Base-by-base conservation (phyloP, 2,888 invertebrate genomes). In the Xanthostigma xanthostigma region DNA sequence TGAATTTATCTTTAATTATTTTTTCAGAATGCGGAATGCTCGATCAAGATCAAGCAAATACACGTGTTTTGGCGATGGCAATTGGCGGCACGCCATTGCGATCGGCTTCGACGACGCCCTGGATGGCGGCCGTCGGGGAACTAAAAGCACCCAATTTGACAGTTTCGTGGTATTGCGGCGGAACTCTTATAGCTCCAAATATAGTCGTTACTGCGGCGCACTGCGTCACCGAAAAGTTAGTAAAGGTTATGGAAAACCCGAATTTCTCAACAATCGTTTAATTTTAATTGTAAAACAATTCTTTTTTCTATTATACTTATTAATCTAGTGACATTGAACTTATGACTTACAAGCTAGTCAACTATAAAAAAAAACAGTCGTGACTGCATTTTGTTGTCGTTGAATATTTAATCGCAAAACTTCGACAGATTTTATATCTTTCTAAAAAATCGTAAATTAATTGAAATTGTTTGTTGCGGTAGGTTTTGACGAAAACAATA, bases 201-300 rank as follows among this genome's bases (percentile, higher is more conserved):
- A 49, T 51, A 8, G 55, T 58, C 9, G 48, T 57, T 13, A 59
- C 59, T 12, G 58, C 59, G 8, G 57, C 58, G 12, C 58, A 59
- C 44, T 59, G 59, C 49, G 51, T 51, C n/a, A 50, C 50, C 34
- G 48, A 52, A 33, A 53, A 55, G 56, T 57, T 50, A 49, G 27
- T 33, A 34, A 10, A 35, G 3, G 36, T 41, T 34, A 36, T 9
- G 6, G 14, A 37, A 27, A 17, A 10, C 41, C 41, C 10, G 13
- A 35, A 27, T 13, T 39, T 12, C 8, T 3, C 13, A 3, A 39
- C 8, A 39, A 39, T 12, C 2, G 4, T 12, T 12, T 12, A 2
- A 38, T 12, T 13, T 12, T 12, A 12, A 39, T 27, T 27, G 27
- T 27, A 27, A 3, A 27, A 27, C 27, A 27, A 27, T 27, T 27